Percentiles rank a stretch among this genome's conserved stretches.
Evolutionary conservation across 2,797 vertebrate genomes (phyloP).

Genomic region (Smutsia temminckii): DNA sequence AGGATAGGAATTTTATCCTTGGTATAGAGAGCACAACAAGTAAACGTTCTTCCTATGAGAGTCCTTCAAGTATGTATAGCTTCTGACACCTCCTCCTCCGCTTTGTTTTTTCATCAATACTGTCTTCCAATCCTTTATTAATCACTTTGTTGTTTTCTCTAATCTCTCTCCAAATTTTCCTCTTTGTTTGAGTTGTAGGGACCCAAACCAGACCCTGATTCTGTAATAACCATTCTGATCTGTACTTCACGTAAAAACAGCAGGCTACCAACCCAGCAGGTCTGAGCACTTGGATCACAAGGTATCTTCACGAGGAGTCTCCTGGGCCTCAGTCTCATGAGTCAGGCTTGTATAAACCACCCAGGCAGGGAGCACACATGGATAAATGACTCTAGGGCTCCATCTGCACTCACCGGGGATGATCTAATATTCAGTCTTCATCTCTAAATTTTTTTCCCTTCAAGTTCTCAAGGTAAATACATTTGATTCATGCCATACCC

Average conservation of each 20-base stretch:
- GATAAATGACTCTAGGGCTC: not conserved
- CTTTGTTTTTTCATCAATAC: not conserved
- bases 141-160: not conserved
- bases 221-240: not conserved
- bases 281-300: not conserved
- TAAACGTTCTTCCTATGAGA: not conserved
- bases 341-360: slow-evolving; percentile 7
- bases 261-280: not conserved
- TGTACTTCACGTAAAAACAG: not conserved
- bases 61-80: not conserved
- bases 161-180: slow-evolving; percentile 36
- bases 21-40: not conserved
- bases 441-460: not conserved
- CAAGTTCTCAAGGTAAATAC: not conserved
- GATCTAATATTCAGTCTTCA: not conserved
- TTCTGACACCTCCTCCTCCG: not conserved
- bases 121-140: not conserved
- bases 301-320: not conserved
- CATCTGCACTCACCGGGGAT: not conserved
- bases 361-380: not conserved
- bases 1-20: not conserved
- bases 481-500: not conserved
- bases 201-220: not conserved
- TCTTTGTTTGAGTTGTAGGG: not conserved
- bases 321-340: not conserved